These are phyloP conservation scores for Conops quadrifasciatus DNA, from an alignment of 2,888 invertebrate species.

Conservation along the genomic window DNA sequence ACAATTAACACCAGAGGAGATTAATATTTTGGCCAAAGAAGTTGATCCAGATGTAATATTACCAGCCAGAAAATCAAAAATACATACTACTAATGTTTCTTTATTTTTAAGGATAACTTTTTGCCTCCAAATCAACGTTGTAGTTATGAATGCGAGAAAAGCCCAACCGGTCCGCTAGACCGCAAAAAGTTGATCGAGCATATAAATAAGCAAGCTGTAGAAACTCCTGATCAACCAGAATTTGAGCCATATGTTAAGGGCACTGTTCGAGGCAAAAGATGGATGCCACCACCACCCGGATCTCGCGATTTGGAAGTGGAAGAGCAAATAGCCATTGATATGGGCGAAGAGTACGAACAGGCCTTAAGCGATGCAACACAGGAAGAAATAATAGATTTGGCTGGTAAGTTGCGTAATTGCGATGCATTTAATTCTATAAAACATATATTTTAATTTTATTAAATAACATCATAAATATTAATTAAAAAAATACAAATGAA, in stretches of 20 bases:
- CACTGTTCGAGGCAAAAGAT: constrained; percentile 89
- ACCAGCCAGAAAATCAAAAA: neutral
- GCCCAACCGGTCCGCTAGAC: constrained; percentile 94
- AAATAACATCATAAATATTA: too few relatives aligned
- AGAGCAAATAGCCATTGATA: constrained; percentile 91
- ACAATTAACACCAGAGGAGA: constrained; percentile 93
- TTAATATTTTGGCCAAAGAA: constrained; percentile 96
- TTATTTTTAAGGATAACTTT: constrained; percentile 83
- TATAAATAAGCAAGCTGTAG: constrained; percentile 97
- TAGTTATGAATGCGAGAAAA: constrained; percentile 95
- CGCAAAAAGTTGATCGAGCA: constrained; percentile 95
- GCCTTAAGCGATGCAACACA: constrained; percentile 89
- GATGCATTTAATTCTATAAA: constrained; percentile 25
- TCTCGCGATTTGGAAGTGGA: constrained; percentile 81
- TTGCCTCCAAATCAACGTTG: constrained; percentile 95
- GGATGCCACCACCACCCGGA: constrained; percentile 81
- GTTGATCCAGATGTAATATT: constrained; percentile 98
- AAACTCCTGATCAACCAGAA: constrained; percentile 97
- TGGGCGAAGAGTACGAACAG: constrained; percentile 92
- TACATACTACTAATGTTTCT: neutral
- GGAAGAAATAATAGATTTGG: constrained; percentile 98
- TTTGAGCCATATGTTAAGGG: constrained; percentile 92
- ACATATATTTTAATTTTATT: neutral
- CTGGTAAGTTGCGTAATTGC: too few relatives aligned
- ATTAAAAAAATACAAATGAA: too few relatives aligned